Evolutionary conservation across 2,797 vertebrate genomes (phyloP).

Genomic region (Syngnathus acus): DNA sequence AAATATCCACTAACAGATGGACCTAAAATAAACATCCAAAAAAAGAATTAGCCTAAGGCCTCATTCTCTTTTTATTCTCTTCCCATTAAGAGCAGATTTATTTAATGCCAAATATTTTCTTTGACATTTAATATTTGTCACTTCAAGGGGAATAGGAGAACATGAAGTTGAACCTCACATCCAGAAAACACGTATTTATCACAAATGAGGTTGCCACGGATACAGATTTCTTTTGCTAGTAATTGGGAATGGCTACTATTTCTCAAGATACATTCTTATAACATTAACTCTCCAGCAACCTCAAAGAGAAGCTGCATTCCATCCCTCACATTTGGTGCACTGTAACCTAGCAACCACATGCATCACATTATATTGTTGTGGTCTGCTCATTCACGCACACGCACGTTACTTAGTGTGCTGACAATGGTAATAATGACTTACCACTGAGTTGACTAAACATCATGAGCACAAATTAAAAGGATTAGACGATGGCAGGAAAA

Average conservation of each 20-base stretch:
- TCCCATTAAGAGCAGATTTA: constrained; percentile 7
- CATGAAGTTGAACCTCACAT: neutral
- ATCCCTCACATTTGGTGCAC: neutral
- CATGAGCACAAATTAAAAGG: neutral
- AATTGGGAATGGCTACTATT: neutral
- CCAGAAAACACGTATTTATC: neutral
- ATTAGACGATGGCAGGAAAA: neutral
- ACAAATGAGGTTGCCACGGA: neutral
- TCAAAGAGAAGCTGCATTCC: constrained; percentile 1
- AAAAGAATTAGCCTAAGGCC: constrained; percentile 11
- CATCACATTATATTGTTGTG: constrained; percentile 2
- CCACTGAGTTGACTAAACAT: neutral
- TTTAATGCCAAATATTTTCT: neutral
- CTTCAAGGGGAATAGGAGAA: neutral
- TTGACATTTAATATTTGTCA: neutral
- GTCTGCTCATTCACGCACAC: neutral
- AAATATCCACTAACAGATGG: constrained; percentile 54
- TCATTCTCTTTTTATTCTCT: constrained; percentile 13
- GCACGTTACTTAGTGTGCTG: neutral
- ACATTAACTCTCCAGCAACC: neutral
- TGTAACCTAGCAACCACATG: constrained; percentile 3
- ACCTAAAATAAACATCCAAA: constrained; percentile 56
- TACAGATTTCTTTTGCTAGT: neutral
- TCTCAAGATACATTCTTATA: neutral
- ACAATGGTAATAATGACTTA: neutral